Percentiles rank a stretch among this genome's conserved stretches.
phyloP scores from a whole-genome alignment of 2,888 invertebrate genomes.

The Aphrophora alni region DNA sequence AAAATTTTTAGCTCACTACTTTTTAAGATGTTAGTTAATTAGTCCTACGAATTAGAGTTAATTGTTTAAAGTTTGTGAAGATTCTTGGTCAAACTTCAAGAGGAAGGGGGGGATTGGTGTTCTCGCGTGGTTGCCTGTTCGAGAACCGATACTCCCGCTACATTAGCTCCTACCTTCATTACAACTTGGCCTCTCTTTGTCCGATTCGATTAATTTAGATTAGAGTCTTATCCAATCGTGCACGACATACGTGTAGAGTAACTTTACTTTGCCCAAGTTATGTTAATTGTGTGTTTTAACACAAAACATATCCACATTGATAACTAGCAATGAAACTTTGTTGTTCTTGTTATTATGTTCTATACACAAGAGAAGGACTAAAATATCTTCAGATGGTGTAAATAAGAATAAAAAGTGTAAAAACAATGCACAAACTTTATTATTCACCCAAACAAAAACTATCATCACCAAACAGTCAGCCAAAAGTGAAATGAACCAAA shows the following conservation, averaged over 20 bases:
- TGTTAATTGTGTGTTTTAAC: not conserved
- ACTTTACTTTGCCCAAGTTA: not conserved
- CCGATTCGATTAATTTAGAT: slow-evolving; percentile 34
- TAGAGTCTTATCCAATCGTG: slow-evolving; percentile 10
- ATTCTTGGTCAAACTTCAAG: not conserved
- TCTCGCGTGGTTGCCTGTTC: not conserved
- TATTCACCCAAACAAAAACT: too few relatives aligned
- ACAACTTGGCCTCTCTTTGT: slow-evolving; percentile 30
- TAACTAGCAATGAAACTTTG: not conserved
- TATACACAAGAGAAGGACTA: too few relatives aligned
- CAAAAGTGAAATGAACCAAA: too few relatives aligned
- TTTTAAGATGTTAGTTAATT: not conserved
- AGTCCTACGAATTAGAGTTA: not conserved
- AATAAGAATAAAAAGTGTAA: too few relatives aligned
- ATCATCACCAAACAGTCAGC: too few relatives aligned
- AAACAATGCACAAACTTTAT: too few relatives aligned
- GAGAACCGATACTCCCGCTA: slow-evolving; percentile 24
- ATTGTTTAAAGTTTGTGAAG: not conserved
- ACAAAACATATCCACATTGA: not conserved
- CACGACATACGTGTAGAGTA: not conserved
- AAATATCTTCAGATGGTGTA: too few relatives aligned
- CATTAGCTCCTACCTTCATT: slow-evolving; percentile 27
- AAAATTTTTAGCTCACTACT: too few relatives aligned
- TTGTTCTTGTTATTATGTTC: too few relatives aligned
- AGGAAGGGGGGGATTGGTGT: not conserved